phyloP scores from a whole-genome alignment of 2,113 vertebrate species.

The Phoxinus phoxinus region DNA sequence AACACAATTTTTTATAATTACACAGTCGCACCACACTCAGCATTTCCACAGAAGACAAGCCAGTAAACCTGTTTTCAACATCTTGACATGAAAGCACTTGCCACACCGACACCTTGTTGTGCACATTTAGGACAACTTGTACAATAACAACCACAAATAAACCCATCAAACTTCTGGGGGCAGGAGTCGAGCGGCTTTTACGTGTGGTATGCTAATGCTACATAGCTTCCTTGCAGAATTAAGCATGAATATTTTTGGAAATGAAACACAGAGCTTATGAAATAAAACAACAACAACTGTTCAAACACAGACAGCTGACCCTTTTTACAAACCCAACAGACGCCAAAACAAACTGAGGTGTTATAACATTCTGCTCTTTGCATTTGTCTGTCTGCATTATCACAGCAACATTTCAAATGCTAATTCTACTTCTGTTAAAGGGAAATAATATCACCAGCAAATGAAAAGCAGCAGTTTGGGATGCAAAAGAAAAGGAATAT shows the following conservation, averaged over 20 bases:
- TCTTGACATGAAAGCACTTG: slow-evolving; percentile 41
- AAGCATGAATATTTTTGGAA: slow-evolving; percentile 1
- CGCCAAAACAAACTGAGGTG: not conserved
- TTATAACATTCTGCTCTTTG: no score
- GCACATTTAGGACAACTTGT: slow-evolving; percentile 21
- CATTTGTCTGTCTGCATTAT: not conserved
- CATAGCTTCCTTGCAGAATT: not conserved
- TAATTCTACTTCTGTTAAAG: not conserved
- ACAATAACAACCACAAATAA: slow-evolving; percentile 34
- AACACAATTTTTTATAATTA: slow-evolving; percentile 50
- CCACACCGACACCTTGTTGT: slow-evolving; percentile 15
- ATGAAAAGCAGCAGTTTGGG: not conserved
- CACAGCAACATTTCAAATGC: not conserved
- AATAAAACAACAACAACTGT: not conserved
- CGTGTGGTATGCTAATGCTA: no score
- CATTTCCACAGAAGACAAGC: slow-evolving; percentile 14
- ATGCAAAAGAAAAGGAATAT: not conserved
- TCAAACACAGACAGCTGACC: not conserved
- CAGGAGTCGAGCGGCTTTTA: not conserved
- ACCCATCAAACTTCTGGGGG: not conserved
- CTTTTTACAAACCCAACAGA: slow-evolving; percentile 11
- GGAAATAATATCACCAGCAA: not conserved
- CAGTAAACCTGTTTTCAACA: slow-evolving; percentile 40
- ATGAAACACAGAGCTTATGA: not conserved
- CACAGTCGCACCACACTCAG: slow-evolving; percentile 1